Conservation (phyloP, 2,888 invertebrate genomes). For the Nineta flava region DNA sequence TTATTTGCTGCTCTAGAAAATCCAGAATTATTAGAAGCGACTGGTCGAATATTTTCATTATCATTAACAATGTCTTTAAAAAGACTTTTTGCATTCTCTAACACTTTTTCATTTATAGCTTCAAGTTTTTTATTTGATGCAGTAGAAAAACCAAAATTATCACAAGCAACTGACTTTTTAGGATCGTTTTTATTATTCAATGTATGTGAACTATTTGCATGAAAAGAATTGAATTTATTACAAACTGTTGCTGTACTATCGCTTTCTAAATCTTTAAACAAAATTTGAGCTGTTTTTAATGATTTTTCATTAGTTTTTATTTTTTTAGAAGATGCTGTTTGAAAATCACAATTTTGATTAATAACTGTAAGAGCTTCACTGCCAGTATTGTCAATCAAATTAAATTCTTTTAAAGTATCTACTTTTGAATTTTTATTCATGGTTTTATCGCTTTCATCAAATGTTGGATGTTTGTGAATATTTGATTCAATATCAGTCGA, state of each 20-base stretch:
- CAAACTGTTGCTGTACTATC: not conserved
- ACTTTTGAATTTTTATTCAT: no score
- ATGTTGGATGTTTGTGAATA: no score
- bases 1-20: conserved; percentile 26
- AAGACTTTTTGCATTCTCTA: conserved; percentile 20
- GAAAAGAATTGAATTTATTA: conserved; percentile 8
- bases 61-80: conserved; percentile 24
- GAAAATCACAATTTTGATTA: not conserved
- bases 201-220: no score
- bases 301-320: conserved; percentile 6
- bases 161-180: no score
- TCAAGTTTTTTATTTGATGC: conserved; percentile 25
- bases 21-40: no score
- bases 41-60: no score
- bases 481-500: no score
- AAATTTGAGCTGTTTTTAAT: conserved; percentile 12
- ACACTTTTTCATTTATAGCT: conserved; percentile 22
- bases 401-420: no score
- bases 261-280: not conserved
- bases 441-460: no score
- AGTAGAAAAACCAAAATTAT: conserved; percentile 17
- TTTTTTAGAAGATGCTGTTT: conserved; percentile 1
- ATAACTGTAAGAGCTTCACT: no score
- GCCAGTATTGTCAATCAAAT: no score
- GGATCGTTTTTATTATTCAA: no score